phyloP scores from a whole-genome alignment of 1,140 invertebrate genomes.

The Cyphomyrmex costatus region DNA sequence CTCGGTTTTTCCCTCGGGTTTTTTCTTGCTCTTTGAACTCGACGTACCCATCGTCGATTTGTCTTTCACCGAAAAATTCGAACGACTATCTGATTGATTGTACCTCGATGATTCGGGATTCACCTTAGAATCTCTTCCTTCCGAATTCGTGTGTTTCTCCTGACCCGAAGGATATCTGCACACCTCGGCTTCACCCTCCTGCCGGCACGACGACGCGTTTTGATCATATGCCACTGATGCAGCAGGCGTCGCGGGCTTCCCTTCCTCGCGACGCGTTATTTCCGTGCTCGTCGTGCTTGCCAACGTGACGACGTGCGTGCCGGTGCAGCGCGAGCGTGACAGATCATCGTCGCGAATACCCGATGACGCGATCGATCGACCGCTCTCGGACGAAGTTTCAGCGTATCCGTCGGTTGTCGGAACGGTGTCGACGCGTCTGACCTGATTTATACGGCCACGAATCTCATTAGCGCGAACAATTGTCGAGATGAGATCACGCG shows the following conservation, averaged over 20 bases:
- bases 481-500: not conserved
- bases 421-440: not conserved
- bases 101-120: not conserved
- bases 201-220: conserved; percentile 35
- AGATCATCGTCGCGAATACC: conserved; percentile 62
- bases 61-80: not conserved
- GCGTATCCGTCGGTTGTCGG: not conserved
- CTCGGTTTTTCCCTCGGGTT: not conserved
- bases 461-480: not conserved
- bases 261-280: conserved; percentile 58
- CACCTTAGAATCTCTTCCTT: no score
- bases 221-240: conserved; percentile 24
- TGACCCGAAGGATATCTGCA: not conserved
- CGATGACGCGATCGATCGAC: conserved; percentile 54
- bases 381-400: not conserved
- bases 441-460: not conserved
- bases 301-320: conserved; percentile 49
- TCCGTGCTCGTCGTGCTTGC: conserved; percentile 50
- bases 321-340: conserved; percentile 37
- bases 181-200: conserved; percentile 22
- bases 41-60: not conserved
- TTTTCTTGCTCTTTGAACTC: conserved; percentile 1
- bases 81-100: not conserved
- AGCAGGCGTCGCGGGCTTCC: conserved; percentile 17
- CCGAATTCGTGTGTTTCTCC: not conserved